Evolutionary conservation across 37 sponge, comb jelly and placozoan species (phyloP).

Genomic region (Tethya wilhelma): DNA sequence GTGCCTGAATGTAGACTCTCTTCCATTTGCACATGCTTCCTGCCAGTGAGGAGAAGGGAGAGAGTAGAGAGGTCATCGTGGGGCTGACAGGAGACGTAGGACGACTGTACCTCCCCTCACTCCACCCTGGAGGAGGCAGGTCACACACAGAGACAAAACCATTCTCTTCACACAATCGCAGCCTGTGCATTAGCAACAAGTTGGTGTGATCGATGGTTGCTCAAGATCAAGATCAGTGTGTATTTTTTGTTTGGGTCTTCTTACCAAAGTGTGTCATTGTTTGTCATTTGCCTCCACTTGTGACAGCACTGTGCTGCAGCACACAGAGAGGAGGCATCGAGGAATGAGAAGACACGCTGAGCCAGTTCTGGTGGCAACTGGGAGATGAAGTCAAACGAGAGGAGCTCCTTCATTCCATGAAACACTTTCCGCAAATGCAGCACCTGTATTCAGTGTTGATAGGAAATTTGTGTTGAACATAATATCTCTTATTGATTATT

Average conservation of each 20-base stretch:
- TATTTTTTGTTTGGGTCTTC: neutral
- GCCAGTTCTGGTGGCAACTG: slow-evolving; percentile 62
- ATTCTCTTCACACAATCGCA: neutral
- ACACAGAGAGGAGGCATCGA: slow-evolving; percentile 75
- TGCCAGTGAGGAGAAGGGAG: neutral
- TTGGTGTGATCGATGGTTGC: neutral
- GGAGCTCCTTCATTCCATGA: slow-evolving; percentile 18
- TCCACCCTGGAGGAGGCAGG: neutral
- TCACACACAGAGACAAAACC: neutral
- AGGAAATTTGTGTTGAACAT: no score
- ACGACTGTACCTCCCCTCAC: no score
- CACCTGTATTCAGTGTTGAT: no score
- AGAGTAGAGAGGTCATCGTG: neutral
- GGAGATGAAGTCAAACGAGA: slow-evolving; percentile 70
- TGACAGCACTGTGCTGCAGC: slow-evolving; percentile 57
- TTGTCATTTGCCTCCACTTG: slow-evolving; percentile 61
- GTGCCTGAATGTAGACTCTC: slow-evolving; percentile 62
- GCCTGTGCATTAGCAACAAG: neutral
- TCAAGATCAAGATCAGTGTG: neutral
- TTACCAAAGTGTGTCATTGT: slow-evolving; percentile 74
- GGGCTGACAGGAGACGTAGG: neutral
- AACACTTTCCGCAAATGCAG: slow-evolving; percentile 40
- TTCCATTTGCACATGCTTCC: slow-evolving; percentile 65
- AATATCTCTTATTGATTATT: no score
- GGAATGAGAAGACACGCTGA: slow-evolving; percentile 42